Evolutionary conservation across 2,888 invertebrate species (phyloP), one percentile per base, ranked within the genome.

Genomic region (Lasius platythorax): DNA sequence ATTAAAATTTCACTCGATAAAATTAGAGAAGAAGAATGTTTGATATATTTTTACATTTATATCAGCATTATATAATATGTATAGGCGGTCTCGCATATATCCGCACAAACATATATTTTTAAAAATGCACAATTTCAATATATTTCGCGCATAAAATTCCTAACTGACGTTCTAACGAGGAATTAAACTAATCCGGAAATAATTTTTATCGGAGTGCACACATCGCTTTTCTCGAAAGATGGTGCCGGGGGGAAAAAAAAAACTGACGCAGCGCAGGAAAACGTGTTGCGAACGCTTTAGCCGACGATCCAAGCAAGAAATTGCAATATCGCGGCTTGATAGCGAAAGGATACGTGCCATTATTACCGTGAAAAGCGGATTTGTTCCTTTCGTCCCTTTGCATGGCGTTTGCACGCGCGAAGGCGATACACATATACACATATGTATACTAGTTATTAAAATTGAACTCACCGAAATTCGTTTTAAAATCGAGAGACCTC

Each of bases 301-400:
- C 37, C 79, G 79, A 81, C 79, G 79, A 81, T 81, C 79, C 79
- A 74, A 53, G 79, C 79, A 81, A 81, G 79, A 81, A 81, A 81
- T 81, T 81, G 74, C 79, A 81, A 81, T 81, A 81, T 81, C 79
- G 74, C 74, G 79, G 74, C 79, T 81, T 81, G 74, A 81, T 81
- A 81, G 79, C 74, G 79, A 81, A 81, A 81, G 79, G 79, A 81
- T 81, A 81, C 53, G 74, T 74, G 79, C 79, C 79, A 81, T 81
- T 81, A 81, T 81, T 81, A 81, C 79, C 74, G 74, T 81, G 79
- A 73, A 81, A 81, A 81, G 79, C 79, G 79, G 74, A 81, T 81
- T 81, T 81, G 79, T 81, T 81, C 79, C 79, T 81, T 73, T 61
- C 79, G 79, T 61, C 61, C 28, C 74, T 61, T 46, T 74, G 58